phyloP scores from a whole-genome alignment of 1,140 invertebrate genomes.

The Heterodera schachtii region DNA sequence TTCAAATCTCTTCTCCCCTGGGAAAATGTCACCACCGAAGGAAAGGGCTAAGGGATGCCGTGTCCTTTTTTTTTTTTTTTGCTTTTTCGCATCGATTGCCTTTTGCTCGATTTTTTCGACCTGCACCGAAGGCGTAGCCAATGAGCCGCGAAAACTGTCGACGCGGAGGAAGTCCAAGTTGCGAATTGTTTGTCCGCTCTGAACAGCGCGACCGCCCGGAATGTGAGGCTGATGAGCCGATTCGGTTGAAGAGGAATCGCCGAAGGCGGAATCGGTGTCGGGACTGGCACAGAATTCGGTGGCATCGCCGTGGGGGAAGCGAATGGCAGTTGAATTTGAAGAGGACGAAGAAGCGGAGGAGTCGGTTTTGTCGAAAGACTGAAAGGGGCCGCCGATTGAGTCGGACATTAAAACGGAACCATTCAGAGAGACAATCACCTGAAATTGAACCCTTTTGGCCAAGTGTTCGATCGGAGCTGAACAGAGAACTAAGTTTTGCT shows the following conservation, averaged over 20 bases:
- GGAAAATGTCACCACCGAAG: neutral
- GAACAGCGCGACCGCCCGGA: conserved; percentile 19
- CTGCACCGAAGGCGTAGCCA: conserved; percentile 48
- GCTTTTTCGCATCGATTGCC: no score
- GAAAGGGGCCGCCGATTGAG: neutral
- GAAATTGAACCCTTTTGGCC: conserved; percentile 13
- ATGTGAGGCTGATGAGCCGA: conserved; percentile 35
- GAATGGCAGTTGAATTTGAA: neutral
- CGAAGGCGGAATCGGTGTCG: conserved; percentile 54
- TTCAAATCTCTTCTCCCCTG: neutral
- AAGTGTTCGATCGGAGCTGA: neutral
- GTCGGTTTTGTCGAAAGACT: conserved; percentile 12
- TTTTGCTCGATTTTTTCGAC: conserved; percentile 4
- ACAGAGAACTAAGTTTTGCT: conserved; percentile 26
- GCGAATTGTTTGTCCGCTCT: conserved; percentile 1
- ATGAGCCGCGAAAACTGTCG: conserved; percentile 47
- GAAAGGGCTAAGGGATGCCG: neutral
- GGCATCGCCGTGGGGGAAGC: neutral
- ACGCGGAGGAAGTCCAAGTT: conserved; percentile 49
- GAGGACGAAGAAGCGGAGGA: neutral
- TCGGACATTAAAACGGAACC: neutral
- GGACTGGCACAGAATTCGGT: conserved; percentile 48
- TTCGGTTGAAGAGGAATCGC: conserved; percentile 54
- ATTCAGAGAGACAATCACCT: neutral
- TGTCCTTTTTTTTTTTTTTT: no score